Base-by-base conservation (phyloP, 2,113 vertebrate genomes). In the Eulacestoma nigropectus region DNA sequence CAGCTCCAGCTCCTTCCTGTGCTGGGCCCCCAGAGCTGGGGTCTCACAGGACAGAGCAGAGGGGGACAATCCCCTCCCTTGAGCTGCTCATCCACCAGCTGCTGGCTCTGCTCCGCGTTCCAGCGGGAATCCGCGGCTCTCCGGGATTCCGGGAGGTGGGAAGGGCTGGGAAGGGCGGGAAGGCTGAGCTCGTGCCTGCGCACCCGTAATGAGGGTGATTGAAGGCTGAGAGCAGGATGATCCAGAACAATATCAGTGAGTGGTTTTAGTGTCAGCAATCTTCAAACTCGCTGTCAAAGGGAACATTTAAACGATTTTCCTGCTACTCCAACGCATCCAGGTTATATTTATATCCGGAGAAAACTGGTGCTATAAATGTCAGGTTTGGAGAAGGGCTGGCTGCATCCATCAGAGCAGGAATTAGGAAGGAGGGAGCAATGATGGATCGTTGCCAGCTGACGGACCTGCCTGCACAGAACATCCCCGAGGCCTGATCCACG, bases 251-350 rank as follows among this genome's bases (percentile, higher is more conserved):
- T 97, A 93, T 91, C 92, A 75, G 94, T 87, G 95, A 97, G 96
- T 91, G 96, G 95, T 96, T 97, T 97, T 97, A 97, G 97, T 97
- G 97, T 97, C 97, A 96, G 97, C 95, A 96, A 86, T 97, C 95
- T 95, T 97, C 96, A 92, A 94, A 94, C 94, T 94, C 77, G 94
- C 96, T 96, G 96, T 97, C 96, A 97, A 94, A 97, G 95, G 95
- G 94, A 95, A 97, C 95, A 96, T 97, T 97, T 97, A 96, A 97
- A 97, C 91, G 93, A 95, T 97, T 97, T 97, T 97, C 95, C 93
- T 96, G 95, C 95, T 97, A 83, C 97, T 97, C 88, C 96, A 65
- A 95, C 87, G 75, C 94, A 88, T 93, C 96, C 95, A 86, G 92
- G 94, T 89, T 97, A 96, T 96, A 97, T 97, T 97, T 97, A 97